These are phyloP conservation scores for Narcine bancroftii DNA, from an alignment of 2,113 vertebrate species.

Conservation along the genomic window DNA sequence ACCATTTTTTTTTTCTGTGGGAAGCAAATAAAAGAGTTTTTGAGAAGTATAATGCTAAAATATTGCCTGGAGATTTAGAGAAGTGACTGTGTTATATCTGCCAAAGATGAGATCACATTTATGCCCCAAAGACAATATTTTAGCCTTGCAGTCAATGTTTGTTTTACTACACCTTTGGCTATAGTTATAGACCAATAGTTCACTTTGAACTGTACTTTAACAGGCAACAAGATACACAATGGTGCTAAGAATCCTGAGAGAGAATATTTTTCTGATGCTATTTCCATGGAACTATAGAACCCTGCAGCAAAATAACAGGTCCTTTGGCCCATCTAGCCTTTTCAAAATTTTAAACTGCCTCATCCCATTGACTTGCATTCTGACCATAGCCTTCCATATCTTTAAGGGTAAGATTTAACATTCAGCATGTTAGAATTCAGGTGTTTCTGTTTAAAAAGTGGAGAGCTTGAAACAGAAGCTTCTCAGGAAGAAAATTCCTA, in stretches of 20 bases:
- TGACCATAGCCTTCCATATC: too few species aligned
- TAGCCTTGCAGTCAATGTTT: constrained; percentile 25
- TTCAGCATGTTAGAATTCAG: not conserved
- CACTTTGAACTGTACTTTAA: not conserved
- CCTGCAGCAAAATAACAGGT: too few species aligned
- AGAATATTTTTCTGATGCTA: not conserved
- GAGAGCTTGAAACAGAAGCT: not conserved
- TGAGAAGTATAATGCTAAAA: constrained; percentile 10
- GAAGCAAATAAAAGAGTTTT: not conserved
- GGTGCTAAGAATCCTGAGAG: not conserved
- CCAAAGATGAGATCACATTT: constrained; percentile 27
- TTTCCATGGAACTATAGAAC: too few species aligned
- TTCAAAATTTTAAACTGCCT: too few species aligned
- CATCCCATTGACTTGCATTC: too few species aligned
- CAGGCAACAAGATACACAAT: not conserved
- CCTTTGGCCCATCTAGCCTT: too few species aligned
- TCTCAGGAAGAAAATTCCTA: not conserved
- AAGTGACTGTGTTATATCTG: constrained; percentile 22
- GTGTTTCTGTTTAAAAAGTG: not conserved
- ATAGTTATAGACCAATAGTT: constrained; percentile 26
- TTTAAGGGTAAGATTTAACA: not conserved
- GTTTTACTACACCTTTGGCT: constrained; percentile 23
- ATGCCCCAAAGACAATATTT: constrained; percentile 29
- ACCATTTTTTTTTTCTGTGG: constrained; percentile 17
- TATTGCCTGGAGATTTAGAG: constrained; percentile 30